Percentiles rank a stretch among this genome's conserved stretches.
phyloP scores from a whole-genome alignment of 1,140 invertebrate genomes.

The Eumaeus atala region DNA sequence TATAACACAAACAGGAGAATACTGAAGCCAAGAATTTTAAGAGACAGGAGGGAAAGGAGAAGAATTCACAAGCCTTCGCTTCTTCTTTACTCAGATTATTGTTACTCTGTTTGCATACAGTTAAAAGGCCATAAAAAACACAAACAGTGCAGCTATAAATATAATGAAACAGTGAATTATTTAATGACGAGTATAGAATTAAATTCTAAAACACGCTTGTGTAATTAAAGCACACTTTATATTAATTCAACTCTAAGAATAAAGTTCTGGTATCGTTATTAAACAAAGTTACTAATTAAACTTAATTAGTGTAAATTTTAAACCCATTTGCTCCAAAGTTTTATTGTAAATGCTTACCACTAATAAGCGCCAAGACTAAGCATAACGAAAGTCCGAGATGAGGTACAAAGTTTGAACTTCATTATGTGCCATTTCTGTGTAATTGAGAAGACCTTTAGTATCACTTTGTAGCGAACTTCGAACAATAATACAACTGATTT shows the following conservation, averaged over 20 bases:
- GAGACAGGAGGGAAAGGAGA: no score
- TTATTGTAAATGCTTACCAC: slow-evolving; percentile 40
- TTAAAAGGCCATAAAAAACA: no score
- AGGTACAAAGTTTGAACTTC: slow-evolving; percentile 36
- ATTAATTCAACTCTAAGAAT: not conserved
- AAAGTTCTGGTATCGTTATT: not conserved
- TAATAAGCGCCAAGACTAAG: slow-evolving; percentile 35
- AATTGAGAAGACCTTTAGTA: slow-evolving; percentile 32
- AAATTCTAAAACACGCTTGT: slow-evolving; percentile 10
- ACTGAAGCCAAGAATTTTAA: no score
- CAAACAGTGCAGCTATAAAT: no score
- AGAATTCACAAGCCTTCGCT: no score
- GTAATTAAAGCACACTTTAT: slow-evolving; percentile 8
- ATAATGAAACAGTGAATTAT: no score
- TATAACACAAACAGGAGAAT: no score
- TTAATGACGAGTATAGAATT: slow-evolving; percentile 6
- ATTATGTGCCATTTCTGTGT: slow-evolving; percentile 34
- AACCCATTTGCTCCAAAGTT: slow-evolving; percentile 35
- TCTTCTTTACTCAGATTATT: no score
- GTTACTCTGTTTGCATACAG: no score
- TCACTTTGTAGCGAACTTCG: slow-evolving; percentile 20
- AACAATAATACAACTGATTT: slow-evolving; percentile 17
- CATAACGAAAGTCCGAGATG: slow-evolving; percentile 34
- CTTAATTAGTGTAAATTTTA: slow-evolving; percentile 14
- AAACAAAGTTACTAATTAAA: slow-evolving; percentile 10